Percentiles rank a stretch among this genome's conserved stretches.
Evolutionary conservation across 2,888 invertebrate species (phyloP).

Genomic region (Hirtodrosophila cameraria): DNA sequence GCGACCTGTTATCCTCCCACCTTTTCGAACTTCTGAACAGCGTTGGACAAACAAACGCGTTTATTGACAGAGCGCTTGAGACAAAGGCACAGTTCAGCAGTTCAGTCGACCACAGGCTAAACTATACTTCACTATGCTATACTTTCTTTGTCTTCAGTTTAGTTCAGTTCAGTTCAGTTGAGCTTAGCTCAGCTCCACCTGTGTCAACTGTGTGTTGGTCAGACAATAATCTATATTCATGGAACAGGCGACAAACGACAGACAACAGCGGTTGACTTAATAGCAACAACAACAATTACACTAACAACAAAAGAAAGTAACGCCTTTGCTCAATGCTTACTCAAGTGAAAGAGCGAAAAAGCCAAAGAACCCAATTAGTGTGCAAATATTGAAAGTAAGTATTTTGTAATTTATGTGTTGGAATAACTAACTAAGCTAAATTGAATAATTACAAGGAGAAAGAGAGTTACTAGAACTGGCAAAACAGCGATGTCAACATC

Average conservation of each 20-base stretch:
- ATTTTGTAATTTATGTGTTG: constrained; percentile 47
- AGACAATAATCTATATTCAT: constrained; percentile 78
- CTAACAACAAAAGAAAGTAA: constrained; percentile 12
- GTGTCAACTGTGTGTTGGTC: constrained; percentile 3
- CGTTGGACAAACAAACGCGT: constrained; percentile 65
- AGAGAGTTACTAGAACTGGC: no score
- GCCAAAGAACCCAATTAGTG: constrained; percentile 70
- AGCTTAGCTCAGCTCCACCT: constrained; percentile 1
- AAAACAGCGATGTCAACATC: no score
- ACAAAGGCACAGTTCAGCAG: constrained; percentile 40
- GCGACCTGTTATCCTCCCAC: no score
- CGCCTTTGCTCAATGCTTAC: constrained; percentile 53
- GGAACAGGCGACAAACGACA: no score
- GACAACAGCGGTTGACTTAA: constrained; percentile 38
- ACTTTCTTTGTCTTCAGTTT: constrained; percentile 15
- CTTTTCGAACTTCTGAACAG: constrained; percentile 12
- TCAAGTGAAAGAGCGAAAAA: constrained; percentile 17
- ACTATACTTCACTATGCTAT: no score
- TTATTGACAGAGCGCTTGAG: constrained; percentile 73
- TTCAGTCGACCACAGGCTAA: background rate
- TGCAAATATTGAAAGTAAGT: constrained; percentile 75
- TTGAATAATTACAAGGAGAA: no score
- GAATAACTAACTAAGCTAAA: constrained; percentile 9
- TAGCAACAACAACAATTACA: constrained; percentile 7
- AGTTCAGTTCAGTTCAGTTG: constrained; percentile 4